phyloP scores from a whole-genome alignment of 2,888 invertebrate species.

The Neuroscelio doddi region DNA sequence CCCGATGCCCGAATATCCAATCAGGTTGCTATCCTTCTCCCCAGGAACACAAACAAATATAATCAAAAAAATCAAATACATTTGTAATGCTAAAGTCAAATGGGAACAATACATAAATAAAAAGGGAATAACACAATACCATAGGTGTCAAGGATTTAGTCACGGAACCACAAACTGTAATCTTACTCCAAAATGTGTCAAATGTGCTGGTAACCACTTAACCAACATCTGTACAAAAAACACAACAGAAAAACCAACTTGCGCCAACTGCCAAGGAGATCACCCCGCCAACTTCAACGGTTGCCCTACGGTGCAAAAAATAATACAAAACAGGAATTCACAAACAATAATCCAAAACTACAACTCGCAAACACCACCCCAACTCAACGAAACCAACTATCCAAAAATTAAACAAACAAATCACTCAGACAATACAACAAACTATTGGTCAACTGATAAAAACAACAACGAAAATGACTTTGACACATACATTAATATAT shows the following conservation, averaged over 20 bases:
- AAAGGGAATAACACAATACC: conserved; percentile 21
- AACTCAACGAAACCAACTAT: too few relatives aligned
- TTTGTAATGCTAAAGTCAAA: not conserved
- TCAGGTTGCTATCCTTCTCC: not conserved
- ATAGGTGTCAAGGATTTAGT: conserved; percentile 22
- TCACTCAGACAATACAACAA: too few relatives aligned
- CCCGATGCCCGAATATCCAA: conserved; percentile 3
- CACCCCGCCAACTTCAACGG: conserved; percentile 17
- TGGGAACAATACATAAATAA: conserved; percentile 23
- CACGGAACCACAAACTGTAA: conserved; percentile 9
- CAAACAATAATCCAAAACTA: too few relatives aligned
- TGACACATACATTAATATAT: too few relatives aligned
- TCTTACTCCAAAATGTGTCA: conserved; percentile 19
- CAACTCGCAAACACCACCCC: too few relatives aligned
- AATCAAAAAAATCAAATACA: conserved; percentile 9
- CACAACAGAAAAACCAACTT: not conserved
- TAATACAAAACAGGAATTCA: too few relatives aligned
- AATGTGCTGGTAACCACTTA: conserved; percentile 12
- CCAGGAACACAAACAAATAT: not conserved
- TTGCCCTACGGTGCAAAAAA: too few relatives aligned
- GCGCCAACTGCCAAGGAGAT: conserved; percentile 13
- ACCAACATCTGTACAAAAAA: conserved; percentile 6
- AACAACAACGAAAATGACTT: too few relatives aligned
- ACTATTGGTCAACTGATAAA: too few relatives aligned
- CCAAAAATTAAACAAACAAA: too few relatives aligned